Evolutionary conservation across 2,888 invertebrate species (phyloP).

Genomic region (Halictus ligatus): DNA sequence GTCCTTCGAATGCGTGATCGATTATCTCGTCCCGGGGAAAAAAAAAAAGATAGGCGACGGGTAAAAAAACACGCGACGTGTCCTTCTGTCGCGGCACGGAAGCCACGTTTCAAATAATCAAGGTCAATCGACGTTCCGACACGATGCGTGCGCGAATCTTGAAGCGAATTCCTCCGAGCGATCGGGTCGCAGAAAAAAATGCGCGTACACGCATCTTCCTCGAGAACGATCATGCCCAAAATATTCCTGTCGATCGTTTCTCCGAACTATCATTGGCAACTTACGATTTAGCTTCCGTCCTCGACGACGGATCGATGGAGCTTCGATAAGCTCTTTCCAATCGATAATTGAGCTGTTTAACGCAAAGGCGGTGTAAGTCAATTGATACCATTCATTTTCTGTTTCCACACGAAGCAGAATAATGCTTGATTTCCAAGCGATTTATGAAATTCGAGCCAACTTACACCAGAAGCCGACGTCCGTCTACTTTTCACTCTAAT

Average conservation of each 20-base stretch:
- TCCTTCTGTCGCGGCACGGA: slow-evolving; percentile 47
- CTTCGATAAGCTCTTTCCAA: neutral
- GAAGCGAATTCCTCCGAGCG: slow-evolving; percentile 33
- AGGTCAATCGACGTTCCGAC: slow-evolving; percentile 51
- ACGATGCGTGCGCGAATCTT: slow-evolving; percentile 51
- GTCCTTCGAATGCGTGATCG: slow-evolving; percentile 29
- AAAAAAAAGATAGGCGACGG: neutral
- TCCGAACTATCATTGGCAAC: neutral
- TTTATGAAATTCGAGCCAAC: too few relatives aligned
- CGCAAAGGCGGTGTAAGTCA: too few relatives aligned
- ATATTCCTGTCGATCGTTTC: neutral
- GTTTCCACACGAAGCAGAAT: too few relatives aligned
- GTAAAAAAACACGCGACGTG: slow-evolving; percentile 26
- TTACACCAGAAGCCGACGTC: too few relatives aligned
- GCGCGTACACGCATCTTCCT: neutral
- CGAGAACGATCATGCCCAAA: neutral
- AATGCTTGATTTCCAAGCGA: too few relatives aligned
- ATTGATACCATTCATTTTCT: too few relatives aligned
- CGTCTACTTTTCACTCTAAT: too few relatives aligned
- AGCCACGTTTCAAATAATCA: slow-evolving; percentile 40
- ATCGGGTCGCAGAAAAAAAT: slow-evolving; percentile 23
- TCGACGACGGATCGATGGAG: neutral
- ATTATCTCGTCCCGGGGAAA: slow-evolving; percentile 14
- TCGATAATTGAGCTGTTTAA: neutral
- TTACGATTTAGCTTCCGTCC: neutral